Conservation (phyloP, 1,140 invertebrate species). For the Harpegnathos saltator region DNA sequence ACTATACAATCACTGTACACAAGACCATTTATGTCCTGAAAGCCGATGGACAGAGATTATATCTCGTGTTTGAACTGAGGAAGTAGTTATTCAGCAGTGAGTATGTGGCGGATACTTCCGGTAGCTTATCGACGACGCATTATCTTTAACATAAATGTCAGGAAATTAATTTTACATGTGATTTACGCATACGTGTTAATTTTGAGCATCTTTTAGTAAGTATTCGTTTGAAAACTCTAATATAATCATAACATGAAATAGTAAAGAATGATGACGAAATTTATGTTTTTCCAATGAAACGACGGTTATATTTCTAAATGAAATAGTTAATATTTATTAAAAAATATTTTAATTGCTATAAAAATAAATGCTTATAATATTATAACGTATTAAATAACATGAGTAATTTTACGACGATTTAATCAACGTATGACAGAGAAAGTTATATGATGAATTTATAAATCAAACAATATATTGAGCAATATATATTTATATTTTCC, state of each 20-base stretch:
- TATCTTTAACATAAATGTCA: not conserved
- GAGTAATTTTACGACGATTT: not conserved
- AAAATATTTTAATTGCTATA: not conserved
- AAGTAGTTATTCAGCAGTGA: conserved; percentile 74
- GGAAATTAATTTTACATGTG: conserved; percentile 38
- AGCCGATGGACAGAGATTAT: conserved; percentile 67
- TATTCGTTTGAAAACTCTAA: conserved; percentile 4
- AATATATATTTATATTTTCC: too few species aligned
- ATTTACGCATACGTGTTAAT: too few species aligned
- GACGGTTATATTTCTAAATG: not conserved
- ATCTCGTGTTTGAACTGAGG: conserved; percentile 72
- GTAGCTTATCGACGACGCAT: not conserved
- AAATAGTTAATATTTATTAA: conserved; percentile 3
- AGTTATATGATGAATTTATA: too few species aligned
- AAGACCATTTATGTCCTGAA: conserved; percentile 49
- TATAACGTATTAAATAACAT: not conserved
- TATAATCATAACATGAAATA: conserved; percentile 8
- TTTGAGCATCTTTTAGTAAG: conserved; percentile 4
- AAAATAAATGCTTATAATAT: not conserved
- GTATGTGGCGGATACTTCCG: conserved; percentile 59
- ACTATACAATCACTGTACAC: conserved; percentile 70
- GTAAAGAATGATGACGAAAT: not conserved
- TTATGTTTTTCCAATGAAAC: too few species aligned
- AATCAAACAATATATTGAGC: too few species aligned
- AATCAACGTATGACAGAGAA: too few species aligned